Conservation (phyloP, 2,113 vertebrate species). For the Beaufortia kweichowensis region DNA sequence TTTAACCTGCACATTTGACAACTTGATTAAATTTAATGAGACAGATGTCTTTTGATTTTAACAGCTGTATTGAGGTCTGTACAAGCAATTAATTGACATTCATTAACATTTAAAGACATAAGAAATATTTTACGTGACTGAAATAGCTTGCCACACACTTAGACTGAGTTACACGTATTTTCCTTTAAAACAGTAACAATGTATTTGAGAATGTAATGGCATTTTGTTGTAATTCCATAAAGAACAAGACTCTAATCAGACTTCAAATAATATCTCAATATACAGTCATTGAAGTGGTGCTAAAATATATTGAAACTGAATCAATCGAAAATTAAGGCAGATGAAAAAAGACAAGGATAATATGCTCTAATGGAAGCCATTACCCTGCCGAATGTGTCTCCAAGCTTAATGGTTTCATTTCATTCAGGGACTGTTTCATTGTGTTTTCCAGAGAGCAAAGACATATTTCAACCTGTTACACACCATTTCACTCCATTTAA, state of each 20-base stretch:
- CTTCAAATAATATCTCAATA: slow-evolving; percentile 67
- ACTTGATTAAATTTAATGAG: not conserved
- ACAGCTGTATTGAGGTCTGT: not conserved
- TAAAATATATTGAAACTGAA: slow-evolving; percentile 56
- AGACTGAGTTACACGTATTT: slow-evolving; percentile 59
- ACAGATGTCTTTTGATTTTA: slow-evolving; percentile 2
- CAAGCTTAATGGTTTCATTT: slow-evolving; percentile 56
- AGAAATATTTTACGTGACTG: not conserved
- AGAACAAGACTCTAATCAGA: slow-evolving; percentile 63
- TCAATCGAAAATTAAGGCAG: slow-evolving; percentile 67
- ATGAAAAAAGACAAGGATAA: slow-evolving; percentile 49
- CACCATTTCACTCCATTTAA: slow-evolving; percentile 66
- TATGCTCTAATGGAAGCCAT: slow-evolving; percentile 62
- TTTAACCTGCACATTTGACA: not conserved
- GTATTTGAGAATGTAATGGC: slow-evolving; percentile 58
- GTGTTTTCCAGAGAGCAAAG: slow-evolving; percentile 41
- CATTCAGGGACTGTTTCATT: slow-evolving; percentile 45
- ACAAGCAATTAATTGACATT: slow-evolving; percentile 12
- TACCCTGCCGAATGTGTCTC: slow-evolving; percentile 56
- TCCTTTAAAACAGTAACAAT: slow-evolving; percentile 57
- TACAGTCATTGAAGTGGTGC: slow-evolving; percentile 63
- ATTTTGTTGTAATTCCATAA: slow-evolving; percentile 75
- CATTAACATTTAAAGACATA: not conserved
- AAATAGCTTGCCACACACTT: slow-evolving; percentile 40
- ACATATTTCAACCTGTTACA: slow-evolving; percentile 56